Conservation (phyloP, 2,797 vertebrate genomes). For the Lacerta bilineata region DNA sequence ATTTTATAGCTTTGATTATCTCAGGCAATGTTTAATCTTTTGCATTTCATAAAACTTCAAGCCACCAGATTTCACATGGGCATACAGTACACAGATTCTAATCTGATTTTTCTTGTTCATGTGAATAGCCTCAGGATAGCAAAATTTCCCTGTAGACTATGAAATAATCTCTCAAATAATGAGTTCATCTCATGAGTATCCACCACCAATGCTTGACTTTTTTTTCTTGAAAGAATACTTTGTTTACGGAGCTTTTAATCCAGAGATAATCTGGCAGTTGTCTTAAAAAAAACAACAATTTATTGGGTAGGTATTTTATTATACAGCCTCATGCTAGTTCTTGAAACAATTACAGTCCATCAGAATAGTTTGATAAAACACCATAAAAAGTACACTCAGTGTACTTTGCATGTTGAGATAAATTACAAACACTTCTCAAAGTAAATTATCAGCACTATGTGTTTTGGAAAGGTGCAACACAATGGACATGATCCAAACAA, state of each 20-base stretch:
- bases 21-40: slow-evolving; percentile 40
- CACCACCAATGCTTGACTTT: slow-evolving; percentile 57
- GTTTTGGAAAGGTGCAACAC: slow-evolving; percentile 60
- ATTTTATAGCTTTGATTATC: not conserved
- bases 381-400: slow-evolving; percentile 55
- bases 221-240: slow-evolving; percentile 40
- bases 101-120: slow-evolving; percentile 25
- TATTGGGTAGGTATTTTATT: slow-evolving; percentile 47
- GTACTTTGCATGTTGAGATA: slow-evolving; percentile 59
- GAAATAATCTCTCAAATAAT: slow-evolving; percentile 57
- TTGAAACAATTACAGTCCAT: slow-evolving; percentile 65
- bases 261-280: slow-evolving; percentile 46
- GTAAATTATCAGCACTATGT: slow-evolving; percentile 54
- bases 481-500: not conserved
- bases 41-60: slow-evolving; percentile 23
- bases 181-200: slow-evolving; percentile 52
- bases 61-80: slow-evolving; percentile 35
- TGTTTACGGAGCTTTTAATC: slow-evolving; percentile 52
- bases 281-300: slow-evolving; percentile 19
- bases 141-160: slow-evolving; percentile 29
- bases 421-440: slow-evolving; percentile 61
- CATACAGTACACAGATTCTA: slow-evolving; percentile 39
- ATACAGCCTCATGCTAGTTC: slow-evolving; percentile 33
- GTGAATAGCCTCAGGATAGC: slow-evolving; percentile 29
- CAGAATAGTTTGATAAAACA: slow-evolving; percentile 64